Evolutionary conservation across 2,888 invertebrate genomes (phyloP).

Genomic region (Dendrolimus pini): DNA sequence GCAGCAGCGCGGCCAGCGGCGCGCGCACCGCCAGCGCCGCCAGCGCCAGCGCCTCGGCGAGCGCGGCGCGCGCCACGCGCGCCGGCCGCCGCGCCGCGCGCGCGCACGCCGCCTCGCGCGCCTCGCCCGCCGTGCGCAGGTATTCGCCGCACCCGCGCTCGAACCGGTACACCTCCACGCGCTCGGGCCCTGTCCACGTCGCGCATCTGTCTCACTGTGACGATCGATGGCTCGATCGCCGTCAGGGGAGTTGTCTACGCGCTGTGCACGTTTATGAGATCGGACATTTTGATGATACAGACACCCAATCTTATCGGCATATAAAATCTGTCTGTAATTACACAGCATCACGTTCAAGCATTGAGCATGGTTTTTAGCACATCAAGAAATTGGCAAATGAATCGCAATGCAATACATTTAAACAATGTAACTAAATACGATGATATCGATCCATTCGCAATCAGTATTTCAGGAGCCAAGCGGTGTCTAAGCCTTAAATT

Average conservation of each 20-base stretch:
- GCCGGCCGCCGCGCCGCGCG: conserved; percentile 19
- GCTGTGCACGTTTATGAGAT: too few species aligned
- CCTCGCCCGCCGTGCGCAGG: conserved; percentile 23
- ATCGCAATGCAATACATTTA: neutral
- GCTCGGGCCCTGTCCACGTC: conserved; percentile 27
- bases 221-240: neutral
- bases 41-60: conserved; percentile 76
- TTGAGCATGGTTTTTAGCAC: too few species aligned
- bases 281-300: neutral
- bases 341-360: too few species aligned
- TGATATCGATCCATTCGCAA: too few species aligned
- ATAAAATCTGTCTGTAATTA: too few species aligned
- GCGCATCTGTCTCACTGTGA: neutral
- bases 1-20: conserved; percentile 78
- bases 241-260: too few species aligned
- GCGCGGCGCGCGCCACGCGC: conserved; percentile 19
- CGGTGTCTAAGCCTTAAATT: too few species aligned
- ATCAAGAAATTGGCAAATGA: neutral
- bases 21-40: conserved; percentile 78
- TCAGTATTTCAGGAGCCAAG: too few species aligned
- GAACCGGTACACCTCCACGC: conserved; percentile 50
- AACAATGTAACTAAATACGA: too few species aligned
- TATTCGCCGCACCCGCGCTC: conserved; percentile 30
- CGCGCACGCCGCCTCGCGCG: conserved; percentile 18
- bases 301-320: too few species aligned